Conservation (phyloP, 2,888 invertebrate genomes). For the Platycheirus rosarum region DNA sequence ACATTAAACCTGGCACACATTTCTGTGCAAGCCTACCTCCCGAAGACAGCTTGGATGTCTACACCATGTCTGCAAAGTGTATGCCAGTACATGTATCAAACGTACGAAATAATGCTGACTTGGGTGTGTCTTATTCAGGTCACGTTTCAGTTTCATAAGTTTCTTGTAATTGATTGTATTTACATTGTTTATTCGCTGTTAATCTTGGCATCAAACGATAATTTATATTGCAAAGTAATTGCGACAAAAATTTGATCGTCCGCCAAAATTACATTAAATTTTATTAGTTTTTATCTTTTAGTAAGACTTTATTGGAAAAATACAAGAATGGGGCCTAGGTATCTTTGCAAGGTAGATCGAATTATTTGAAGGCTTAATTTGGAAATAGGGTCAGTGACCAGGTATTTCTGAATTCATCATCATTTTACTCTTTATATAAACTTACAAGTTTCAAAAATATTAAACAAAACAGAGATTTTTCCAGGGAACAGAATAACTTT, state of each 20-base stretch:
- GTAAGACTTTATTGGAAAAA: neutral
- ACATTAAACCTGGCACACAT: slow-evolving; percentile 39
- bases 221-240: neutral
- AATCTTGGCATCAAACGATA: slow-evolving; percentile 30
- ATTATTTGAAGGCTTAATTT: too few species aligned
- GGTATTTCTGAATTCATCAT: too few species aligned
- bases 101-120: neutral
- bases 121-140: slow-evolving; percentile 35
- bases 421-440: too few species aligned
- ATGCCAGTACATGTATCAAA: slow-evolving; percentile 1
- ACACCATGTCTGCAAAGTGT: slow-evolving; percentile 32
- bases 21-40: slow-evolving; percentile 45
- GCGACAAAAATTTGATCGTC: neutral
- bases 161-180: slow-evolving; percentile 14
- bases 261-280: slow-evolving; percentile 9
- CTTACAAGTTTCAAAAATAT: too few species aligned
- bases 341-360: too few species aligned
- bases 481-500: too few species aligned
- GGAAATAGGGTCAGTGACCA: too few species aligned
- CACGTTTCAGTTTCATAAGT: neutral
- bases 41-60: slow-evolving; percentile 30
- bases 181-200: slow-evolving; percentile 32
- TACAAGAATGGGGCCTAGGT: too few species aligned
- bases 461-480: too few species aligned
- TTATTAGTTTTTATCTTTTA: neutral